These are phyloP conservation scores for Blera fallax DNA, from an alignment of 2,888 invertebrate genomes.

Conservation along the genomic window DNA sequence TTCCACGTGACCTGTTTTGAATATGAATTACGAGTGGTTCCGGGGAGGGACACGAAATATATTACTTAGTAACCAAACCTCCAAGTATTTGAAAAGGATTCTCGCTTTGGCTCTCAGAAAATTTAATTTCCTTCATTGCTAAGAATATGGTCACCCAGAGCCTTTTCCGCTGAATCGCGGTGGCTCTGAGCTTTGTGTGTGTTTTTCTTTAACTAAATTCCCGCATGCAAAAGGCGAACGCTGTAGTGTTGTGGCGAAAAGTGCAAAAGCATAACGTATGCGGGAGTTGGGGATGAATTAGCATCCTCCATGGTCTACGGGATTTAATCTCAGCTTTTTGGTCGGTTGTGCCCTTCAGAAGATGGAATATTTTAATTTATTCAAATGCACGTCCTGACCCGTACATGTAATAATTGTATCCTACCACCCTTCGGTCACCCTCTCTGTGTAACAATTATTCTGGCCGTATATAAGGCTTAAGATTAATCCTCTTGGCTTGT, in stretches of 20 bases:
- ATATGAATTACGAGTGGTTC: conserved; percentile 18
- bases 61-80: background rate
- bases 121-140: conserved; percentile 16
- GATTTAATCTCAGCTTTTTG: conserved; percentile 64
- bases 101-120: conserved; percentile 2
- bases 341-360: conserved; percentile 36
- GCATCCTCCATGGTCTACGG: conserved; percentile 39
- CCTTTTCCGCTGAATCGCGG: background rate
- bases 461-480: conserved; percentile 64
- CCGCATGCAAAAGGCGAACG: conserved; percentile 5
- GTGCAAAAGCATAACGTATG: conserved; percentile 10
- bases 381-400: conserved; percentile 65
- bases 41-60: background rate
- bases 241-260: conserved; percentile 21
- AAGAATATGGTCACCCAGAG: background rate
- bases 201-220: conserved; percentile 2
- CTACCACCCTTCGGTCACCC: background rate
- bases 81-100: conserved; percentile 3
- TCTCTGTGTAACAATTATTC: conserved; percentile 56
- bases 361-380: conserved; percentile 70
- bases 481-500: conserved; percentile 71
- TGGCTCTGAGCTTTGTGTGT: conserved; percentile 7
- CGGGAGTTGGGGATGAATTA: conserved; percentile 22
- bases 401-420: conserved; percentile 51
- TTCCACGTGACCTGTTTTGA: conserved; percentile 40